Percentiles rank a stretch among this genome's conserved stretches.
Evolutionary conservation across 2,888 invertebrate species (phyloP).

Genomic region (Euproctis similis): DNA sequence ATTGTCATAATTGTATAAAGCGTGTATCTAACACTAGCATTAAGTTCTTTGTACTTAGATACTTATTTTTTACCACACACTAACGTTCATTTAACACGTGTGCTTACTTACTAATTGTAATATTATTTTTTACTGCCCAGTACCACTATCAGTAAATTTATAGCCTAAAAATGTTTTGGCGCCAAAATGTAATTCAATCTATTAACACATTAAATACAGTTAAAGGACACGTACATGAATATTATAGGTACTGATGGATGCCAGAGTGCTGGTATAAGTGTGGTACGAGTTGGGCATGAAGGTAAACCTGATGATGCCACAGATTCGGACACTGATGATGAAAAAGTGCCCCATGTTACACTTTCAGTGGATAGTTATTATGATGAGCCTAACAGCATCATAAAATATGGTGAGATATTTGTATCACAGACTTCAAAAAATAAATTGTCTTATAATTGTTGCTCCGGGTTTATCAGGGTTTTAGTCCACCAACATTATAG

Average conservation of each 20-base stretch:
- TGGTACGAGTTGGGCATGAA: conserved; percentile 74
- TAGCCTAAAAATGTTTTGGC: conserved; percentile 26
- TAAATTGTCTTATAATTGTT: too few relatives aligned
- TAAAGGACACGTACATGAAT: neutral
- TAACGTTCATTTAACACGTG: too few relatives aligned
- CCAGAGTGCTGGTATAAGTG: conserved; percentile 78
- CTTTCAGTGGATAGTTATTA: conserved; percentile 81
- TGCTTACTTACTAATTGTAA: too few relatives aligned
- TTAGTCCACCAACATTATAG: too few relatives aligned
- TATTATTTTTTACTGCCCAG: too few relatives aligned
- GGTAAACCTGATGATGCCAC: conserved; percentile 73
- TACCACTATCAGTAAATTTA: too few relatives aligned
- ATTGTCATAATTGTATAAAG: too few relatives aligned
- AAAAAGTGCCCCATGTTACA: conserved; percentile 78
- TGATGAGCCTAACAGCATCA: conserved; percentile 72
- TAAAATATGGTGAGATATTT: conserved; percentile 59
- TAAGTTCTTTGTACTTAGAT: too few relatives aligned
- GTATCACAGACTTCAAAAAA: neutral
- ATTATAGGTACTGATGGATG: conserved; percentile 64
- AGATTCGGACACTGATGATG: conserved; percentile 74
- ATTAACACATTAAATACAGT: neutral
- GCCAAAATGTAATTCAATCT: conserved; percentile 20
- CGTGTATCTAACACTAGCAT: too few relatives aligned
- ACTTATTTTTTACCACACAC: too few relatives aligned
- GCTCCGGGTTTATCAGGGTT: too few relatives aligned